phyloP scores from a whole-genome alignment of 2,113 vertebrate species.

The Thamnaconus septentrionalis region DNA sequence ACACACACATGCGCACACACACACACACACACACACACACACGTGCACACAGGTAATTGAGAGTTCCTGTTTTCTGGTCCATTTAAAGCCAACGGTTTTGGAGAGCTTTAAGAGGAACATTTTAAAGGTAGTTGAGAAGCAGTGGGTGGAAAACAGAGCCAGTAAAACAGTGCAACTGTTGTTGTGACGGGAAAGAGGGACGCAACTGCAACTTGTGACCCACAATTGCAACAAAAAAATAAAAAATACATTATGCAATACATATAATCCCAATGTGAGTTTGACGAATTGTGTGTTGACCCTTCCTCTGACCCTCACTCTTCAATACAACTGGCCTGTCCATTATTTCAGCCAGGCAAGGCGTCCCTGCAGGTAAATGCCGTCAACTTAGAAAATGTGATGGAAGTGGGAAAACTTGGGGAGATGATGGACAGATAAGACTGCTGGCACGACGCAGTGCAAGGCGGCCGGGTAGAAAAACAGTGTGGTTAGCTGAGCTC shows the following conservation, averaged over 20 bases:
- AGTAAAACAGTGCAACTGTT: slow-evolving; percentile 31
- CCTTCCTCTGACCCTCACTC: too few species aligned
- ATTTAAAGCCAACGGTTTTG: slow-evolving; percentile 52
- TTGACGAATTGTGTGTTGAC: too few species aligned
- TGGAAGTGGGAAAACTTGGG: too few species aligned
- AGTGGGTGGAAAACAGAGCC: slow-evolving; percentile 43
- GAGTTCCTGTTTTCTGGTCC: slow-evolving; percentile 62
- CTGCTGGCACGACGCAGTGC: slow-evolving; percentile 32
- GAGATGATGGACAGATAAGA: slow-evolving; percentile 26
- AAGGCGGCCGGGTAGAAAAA: slow-evolving; percentile 51
- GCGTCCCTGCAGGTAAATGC: too few species aligned
- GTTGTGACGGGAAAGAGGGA: slow-evolving; percentile 28
- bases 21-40: slow-evolving; percentile 14
- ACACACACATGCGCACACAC: slow-evolving; percentile 33
- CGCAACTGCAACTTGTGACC: background rate
- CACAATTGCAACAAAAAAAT: too few species aligned
- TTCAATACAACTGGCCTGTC: too few species aligned
- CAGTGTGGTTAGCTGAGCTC: slow-evolving; percentile 62
- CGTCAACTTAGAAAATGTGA: too few species aligned
- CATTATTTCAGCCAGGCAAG: too few species aligned
- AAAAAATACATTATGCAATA: too few species aligned
- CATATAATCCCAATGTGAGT: too few species aligned
- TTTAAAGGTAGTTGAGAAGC: slow-evolving; percentile 51
- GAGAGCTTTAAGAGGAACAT: slow-evolving; percentile 25
- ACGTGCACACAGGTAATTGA: slow-evolving; percentile 49